Conservation (phyloP, 53 echinoderm and acorn worm genomes). For the Apostichopus leukothele region DNA sequence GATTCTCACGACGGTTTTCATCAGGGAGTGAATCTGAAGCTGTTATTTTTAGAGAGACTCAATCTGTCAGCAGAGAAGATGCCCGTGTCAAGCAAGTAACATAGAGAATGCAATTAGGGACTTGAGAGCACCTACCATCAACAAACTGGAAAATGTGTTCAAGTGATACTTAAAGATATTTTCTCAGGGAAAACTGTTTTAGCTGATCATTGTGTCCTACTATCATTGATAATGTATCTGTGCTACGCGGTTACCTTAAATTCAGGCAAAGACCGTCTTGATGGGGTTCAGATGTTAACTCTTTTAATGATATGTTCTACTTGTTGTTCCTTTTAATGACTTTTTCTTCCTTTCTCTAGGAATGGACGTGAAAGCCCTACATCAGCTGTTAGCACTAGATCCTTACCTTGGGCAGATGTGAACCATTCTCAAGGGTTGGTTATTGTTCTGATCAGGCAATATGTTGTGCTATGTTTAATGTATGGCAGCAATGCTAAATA, state of each 20-base stretch:
- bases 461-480: no score
- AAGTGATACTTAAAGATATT: no score
- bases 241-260: no score
- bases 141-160: no score
- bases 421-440: conserved; percentile 58
- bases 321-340: background rate
- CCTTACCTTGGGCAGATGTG: conserved; percentile 83
- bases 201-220: no score
- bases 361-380: conserved; percentile 70
- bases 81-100: background rate
- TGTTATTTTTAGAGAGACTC: background rate
- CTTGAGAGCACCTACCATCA: no score
- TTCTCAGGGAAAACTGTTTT: no score
- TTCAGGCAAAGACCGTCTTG: no score
- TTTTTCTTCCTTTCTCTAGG: background rate
- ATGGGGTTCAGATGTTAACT: no score
- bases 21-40: conserved; percentile 40
- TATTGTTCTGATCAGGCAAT: background rate
- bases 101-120: no score
- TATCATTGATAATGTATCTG: no score
- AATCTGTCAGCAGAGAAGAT: conserved; percentile 14
- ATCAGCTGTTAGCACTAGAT: conserved; percentile 68
- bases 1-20: conserved; percentile 65
- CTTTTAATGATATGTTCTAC: background rate
- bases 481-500: no score